Percentiles rank a stretch among this genome's conserved stretches.
Evolutionary conservation across 2,797 vertebrate genomes (phyloP).

Genomic region (Calcarius lapponicus): DNA sequence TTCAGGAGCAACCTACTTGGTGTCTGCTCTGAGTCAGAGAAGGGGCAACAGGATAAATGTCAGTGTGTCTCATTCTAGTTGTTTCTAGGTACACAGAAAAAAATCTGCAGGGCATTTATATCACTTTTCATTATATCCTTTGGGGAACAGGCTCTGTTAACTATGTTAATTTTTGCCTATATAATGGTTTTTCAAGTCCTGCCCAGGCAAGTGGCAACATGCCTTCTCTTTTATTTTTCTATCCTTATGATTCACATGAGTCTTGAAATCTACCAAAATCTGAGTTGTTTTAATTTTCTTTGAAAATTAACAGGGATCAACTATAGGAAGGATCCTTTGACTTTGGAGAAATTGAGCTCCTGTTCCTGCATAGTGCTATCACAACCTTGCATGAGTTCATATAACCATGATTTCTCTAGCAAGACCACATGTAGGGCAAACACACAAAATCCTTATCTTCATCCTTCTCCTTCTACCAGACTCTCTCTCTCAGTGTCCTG

Average conservation of each 20-base stretch:
- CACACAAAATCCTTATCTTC: not conserved
- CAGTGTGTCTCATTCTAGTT: not conserved
- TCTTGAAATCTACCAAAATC: not conserved
- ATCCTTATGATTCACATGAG: not conserved
- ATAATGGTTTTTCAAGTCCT: not conserved
- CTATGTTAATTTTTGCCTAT: not conserved
- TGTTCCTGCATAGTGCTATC: not conserved
- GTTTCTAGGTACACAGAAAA: not conserved
- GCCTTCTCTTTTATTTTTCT: not conserved
- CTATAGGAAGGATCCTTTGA: not conserved
- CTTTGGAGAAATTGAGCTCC: not conserved
- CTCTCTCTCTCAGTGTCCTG: not conserved
- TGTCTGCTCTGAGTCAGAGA: not conserved
- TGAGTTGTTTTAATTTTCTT: not conserved
- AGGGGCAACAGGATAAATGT: not conserved
- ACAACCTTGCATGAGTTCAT: not conserved
- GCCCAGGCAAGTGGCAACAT: fast-evolving
- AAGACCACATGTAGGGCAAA: not conserved
- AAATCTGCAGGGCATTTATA: not conserved
- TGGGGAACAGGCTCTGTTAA: not conserved
- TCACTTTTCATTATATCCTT: not conserved
- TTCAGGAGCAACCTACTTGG: not conserved
- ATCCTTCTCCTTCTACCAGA: not conserved
- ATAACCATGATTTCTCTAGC: not conserved
- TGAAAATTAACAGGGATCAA: not conserved